Base-by-base conservation (phyloP, 1,140 invertebrate species). In the Zaprionus taronus region DNA sequence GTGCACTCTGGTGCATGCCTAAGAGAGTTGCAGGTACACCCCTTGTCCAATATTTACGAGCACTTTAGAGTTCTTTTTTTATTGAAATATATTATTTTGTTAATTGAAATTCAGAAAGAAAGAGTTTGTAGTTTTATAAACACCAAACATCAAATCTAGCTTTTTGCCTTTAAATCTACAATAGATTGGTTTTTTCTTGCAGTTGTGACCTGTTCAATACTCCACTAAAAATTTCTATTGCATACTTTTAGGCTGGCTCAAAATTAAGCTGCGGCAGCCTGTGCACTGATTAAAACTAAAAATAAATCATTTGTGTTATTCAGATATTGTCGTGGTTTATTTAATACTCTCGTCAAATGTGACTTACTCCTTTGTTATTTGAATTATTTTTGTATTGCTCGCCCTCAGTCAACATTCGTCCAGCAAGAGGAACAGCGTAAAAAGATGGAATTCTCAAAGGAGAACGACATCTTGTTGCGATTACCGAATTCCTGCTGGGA, bases 31-130 rank as follows among this genome's bases (percentile, higher is more conserved):
- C 61, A 71, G 41, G 67, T 44, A 47, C 57, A 61, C 49, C 75
- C 62, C 44, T 61, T 67, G 68, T 65, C 51, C 34, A 72, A 69
- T 80, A 80, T 84, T 72, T 83, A 83, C 66, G 68, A 24, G 68
- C 81, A 67, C 73, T 70, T 70, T 73, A 73, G 77, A 83, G 65
- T 11, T 83, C 77, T 77, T 72, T 77, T 15, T 72, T 77, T 15
- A 61, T 72, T 62, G 64, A 83, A 80, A 63, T 62, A 67, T 17
- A 41, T 41, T 41, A 41, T 41, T 41, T 41, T n/a, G 4, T 6
- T 34, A 34, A 34, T 34, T 11, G 3, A 34, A 34, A 11, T 11
- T 11, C 9, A 31, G 0, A n/a, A n/a, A 11, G 31, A 0, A 31
- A 5, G 15, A 41, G 1, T n/a, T 15, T 4, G 38, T 1, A 9